Evolutionary conservation across 1,140 invertebrate genomes (phyloP).

Genomic region (Drosophila yakuba): DNA sequence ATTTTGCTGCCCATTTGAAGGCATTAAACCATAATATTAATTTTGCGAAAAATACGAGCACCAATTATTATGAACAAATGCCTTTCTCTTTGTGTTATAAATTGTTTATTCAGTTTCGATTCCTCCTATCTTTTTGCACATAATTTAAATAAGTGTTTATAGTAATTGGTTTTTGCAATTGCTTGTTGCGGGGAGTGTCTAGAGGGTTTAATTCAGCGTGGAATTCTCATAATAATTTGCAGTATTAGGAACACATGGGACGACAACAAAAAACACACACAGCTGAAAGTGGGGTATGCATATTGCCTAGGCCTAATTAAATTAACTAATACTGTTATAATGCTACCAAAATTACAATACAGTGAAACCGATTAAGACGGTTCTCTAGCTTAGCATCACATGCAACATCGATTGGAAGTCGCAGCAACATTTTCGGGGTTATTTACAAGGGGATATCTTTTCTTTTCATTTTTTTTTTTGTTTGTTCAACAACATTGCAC

Average conservation of each 20-base stretch:
- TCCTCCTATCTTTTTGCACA: slow-evolving; percentile 66
- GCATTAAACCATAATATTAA: neutral
- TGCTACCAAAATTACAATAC: slow-evolving; percentile 60
- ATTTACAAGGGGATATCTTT: slow-evolving; percentile 40
- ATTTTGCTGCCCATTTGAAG: neutral
- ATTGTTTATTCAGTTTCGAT: slow-evolving; percentile 70
- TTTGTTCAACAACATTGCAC: slow-evolving; percentile 66
- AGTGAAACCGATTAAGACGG: slow-evolving; percentile 41
- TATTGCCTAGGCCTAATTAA: slow-evolving; percentile 70
- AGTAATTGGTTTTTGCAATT: slow-evolving; percentile 52
- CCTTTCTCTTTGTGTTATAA: slow-evolving; percentile 67
- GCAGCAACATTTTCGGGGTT: slow-evolving; percentile 60
- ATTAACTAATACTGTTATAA: slow-evolving; percentile 83
- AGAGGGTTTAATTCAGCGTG: slow-evolving; percentile 58
- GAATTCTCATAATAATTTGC: slow-evolving; percentile 73
- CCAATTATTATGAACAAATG: slow-evolving; percentile 28
- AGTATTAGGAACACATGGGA: slow-evolving; percentile 69
- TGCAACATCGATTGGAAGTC: slow-evolving; percentile 64
- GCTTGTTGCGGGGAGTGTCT: slow-evolving; percentile 36
- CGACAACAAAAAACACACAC: slow-evolving; percentile 51
- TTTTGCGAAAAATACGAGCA: neutral
- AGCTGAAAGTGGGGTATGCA: slow-evolving; percentile 23
- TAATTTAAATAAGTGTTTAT: slow-evolving; percentile 73
- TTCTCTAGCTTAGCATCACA: slow-evolving; percentile 54
- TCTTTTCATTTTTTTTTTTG: slow-evolving; percentile 16